Conservation (phyloP, 2,797 vertebrate genomes). For the Cirrhinus molitorella region DNA sequence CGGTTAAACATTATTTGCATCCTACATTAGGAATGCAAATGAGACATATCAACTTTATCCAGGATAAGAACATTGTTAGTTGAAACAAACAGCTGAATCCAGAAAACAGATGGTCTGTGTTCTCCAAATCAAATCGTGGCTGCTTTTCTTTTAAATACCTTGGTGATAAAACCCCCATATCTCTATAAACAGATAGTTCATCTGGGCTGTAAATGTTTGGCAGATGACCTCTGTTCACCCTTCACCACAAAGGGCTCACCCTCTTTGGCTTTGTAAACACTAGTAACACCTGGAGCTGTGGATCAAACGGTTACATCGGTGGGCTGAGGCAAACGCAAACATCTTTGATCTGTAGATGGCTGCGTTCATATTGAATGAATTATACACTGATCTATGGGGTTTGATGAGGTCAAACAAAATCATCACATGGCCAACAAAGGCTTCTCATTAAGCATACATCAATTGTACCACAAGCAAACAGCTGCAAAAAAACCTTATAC, state of each 20-base stretch:
- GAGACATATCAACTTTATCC: background rate
- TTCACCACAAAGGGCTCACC: slow-evolving; percentile 10
- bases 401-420: slow-evolving; percentile 17
- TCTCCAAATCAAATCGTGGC: background rate
- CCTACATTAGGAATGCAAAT: background rate
- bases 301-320: slow-evolving; percentile 4
- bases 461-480: background rate
- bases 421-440: background rate
- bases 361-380: background rate
- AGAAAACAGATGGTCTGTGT: background rate
- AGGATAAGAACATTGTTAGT: background rate
- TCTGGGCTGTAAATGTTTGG: slow-evolving; percentile 22
- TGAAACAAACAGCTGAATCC: background rate
- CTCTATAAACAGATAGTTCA: slow-evolving; percentile 6
- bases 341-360: background rate
- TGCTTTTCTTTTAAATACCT: slow-evolving; percentile 18
- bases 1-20: background rate
- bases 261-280: slow-evolving; percentile 21
- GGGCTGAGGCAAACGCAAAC: background rate
- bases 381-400: background rate
- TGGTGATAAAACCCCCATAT: slow-evolving; percentile 17
- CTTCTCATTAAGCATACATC: background rate
- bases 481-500: background rate
- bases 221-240: slow-evolving; percentile 17
- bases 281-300: slow-evolving; percentile 21